phyloP scores from a whole-genome alignment of 2,888 invertebrate species.

The Sphaeridia pumilis region DNA sequence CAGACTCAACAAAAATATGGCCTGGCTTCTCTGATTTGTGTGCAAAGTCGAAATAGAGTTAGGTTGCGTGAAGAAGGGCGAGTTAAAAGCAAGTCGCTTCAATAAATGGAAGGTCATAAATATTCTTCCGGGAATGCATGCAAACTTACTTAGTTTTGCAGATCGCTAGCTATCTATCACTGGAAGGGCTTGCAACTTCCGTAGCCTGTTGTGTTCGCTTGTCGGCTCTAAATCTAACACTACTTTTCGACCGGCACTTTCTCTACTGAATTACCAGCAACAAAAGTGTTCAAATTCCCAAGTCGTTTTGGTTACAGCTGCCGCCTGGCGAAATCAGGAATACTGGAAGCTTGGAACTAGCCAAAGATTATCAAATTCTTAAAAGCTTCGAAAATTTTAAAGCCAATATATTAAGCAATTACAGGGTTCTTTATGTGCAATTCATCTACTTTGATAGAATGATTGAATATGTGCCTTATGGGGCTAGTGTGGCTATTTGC shows the following conservation, averaged over 20 bases:
- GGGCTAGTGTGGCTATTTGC: too few relatives aligned
- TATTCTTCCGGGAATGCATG: neutral
- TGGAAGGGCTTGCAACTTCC: too few relatives aligned
- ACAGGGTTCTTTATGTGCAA: too few relatives aligned
- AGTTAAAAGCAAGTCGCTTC: neutral
- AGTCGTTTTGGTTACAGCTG: neutral
- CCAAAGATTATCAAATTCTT: too few relatives aligned
- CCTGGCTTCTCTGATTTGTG: neutral
- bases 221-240: neutral
- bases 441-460: constrained; percentile 1
- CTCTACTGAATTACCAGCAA: neutral
- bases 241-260: too few relatives aligned
- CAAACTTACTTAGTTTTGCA: neutral
- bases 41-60: neutral
- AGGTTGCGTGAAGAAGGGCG: neutral
- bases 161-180: constrained; percentile 1
- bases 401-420: too few relatives aligned
- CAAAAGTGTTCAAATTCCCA: neutral
- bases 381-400: too few relatives aligned
- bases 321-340: neutral
- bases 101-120: constrained; percentile 1
- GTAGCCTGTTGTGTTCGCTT: neutral
- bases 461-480: constrained; percentile 3
- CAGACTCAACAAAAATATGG: neutral
- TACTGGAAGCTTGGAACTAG: too few relatives aligned